These are phyloP conservation scores for Channa striata DNA, from an alignment of 2,797 vertebrate genomes.

Conservation along the genomic window DNA sequence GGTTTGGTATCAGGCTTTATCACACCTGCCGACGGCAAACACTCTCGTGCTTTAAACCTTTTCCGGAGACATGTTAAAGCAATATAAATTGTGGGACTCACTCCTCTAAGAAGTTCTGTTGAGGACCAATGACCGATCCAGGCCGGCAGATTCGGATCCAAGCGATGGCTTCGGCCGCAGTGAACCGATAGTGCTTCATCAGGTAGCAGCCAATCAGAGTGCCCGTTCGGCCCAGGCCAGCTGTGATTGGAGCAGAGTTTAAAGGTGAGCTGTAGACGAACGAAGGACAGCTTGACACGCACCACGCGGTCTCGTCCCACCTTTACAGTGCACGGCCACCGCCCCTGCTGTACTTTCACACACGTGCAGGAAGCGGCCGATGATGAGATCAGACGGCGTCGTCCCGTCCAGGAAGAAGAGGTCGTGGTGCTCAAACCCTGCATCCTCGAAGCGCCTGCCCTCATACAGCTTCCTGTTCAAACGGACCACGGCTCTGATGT, in stretches of 20 bases:
- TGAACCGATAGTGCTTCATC: constrained; percentile 94
- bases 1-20: too few species aligned
- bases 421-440: constrained; percentile 91
- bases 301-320: constrained; percentile 60
- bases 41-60: too few species aligned
- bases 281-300: neutral
- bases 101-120: constrained; percentile 95
- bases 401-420: constrained; percentile 94
- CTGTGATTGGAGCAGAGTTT: constrained; percentile 71
- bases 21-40: too few species aligned
- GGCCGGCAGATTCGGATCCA: constrained; percentile 94
- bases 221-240: constrained; percentile 93
- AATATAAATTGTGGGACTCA: constrained; percentile 69
- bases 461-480: constrained; percentile 95
- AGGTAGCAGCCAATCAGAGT: constrained; percentile 93
- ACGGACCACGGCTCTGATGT: constrained; percentile 87
- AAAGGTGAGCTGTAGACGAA: constrained; percentile 2
- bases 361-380: constrained; percentile 90
- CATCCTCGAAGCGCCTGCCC: constrained; percentile 90
- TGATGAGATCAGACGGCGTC: constrained; percentile 91
- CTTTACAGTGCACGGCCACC: constrained; percentile 94
- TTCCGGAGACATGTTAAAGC: too few species aligned
- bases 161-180: constrained; percentile 90
- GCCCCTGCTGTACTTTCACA: constrained; percentile 89
- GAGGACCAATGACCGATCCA: constrained; percentile 93